phyloP scores from a whole-genome alignment of 2,113 vertebrate genomes.

The Felis catus region DNA sequence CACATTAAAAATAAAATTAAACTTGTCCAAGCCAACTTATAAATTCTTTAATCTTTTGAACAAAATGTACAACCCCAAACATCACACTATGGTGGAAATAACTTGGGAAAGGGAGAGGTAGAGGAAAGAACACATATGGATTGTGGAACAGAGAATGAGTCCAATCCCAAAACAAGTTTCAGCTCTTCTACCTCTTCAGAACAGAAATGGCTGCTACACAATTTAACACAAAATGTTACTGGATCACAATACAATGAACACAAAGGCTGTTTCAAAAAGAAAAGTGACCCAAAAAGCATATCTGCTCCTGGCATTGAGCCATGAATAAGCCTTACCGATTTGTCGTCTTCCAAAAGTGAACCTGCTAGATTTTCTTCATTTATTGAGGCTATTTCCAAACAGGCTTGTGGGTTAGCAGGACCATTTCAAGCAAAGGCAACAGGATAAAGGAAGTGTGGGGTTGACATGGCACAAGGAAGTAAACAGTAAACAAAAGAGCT shows the following conservation, averaged over 20 bases:
- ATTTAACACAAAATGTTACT: slow-evolving; percentile 87
- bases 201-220: slow-evolving; percentile 84
- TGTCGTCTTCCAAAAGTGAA: slow-evolving; percentile 84
- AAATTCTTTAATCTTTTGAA: slow-evolving; percentile 85
- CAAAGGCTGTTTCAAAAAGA: slow-evolving; percentile 81
- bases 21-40: slow-evolving; percentile 83
- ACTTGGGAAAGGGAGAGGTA: slow-evolving; percentile 67
- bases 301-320: slow-evolving; percentile 81
- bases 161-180: slow-evolving; percentile 84
- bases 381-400: slow-evolving; percentile 84
- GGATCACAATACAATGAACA: slow-evolving; percentile 83
- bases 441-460: slow-evolving; percentile 69
- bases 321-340: slow-evolving; percentile 85
- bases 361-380: slow-evolving; percentile 83
- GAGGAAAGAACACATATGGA: slow-evolving; percentile 81
- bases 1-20: slow-evolving; percentile 84
- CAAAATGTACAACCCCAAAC: slow-evolving; percentile 86
- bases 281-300: slow-evolving; percentile 80
- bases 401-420: slow-evolving; percentile 79
- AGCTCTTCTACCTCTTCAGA: slow-evolving; percentile 84
- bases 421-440: slow-evolving; percentile 79
- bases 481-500: slow-evolving; percentile 77
- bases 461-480: slow-evolving; percentile 80
- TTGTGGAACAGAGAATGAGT: slow-evolving; percentile 83
- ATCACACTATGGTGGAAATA: slow-evolving; percentile 78